These are phyloP conservation scores for Caenorhabditis imperialis DNA, from an alignment of 2,888 invertebrate genomes.

Conservation along the genomic window DNA sequence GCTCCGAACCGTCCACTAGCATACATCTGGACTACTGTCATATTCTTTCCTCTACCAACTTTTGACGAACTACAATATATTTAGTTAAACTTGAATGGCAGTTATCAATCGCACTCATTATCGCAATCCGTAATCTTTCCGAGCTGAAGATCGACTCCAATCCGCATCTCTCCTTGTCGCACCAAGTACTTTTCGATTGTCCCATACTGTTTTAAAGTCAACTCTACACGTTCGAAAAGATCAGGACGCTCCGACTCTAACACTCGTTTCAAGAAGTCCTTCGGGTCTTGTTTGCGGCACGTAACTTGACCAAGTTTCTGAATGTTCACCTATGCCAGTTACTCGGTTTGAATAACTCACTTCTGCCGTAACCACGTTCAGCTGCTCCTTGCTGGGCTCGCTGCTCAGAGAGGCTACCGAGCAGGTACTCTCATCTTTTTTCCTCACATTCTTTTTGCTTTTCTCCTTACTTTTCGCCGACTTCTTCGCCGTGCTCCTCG, in stretches of 20 bases:
- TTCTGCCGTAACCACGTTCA: slow-evolving; percentile 16
- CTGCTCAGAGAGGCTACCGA: neutral
- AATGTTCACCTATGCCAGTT: neutral
- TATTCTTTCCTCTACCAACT: slow-evolving; percentile 5
- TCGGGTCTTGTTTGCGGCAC: slow-evolving; percentile 14
- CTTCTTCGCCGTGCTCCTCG: neutral
- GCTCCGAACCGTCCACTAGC: slow-evolving; percentile 23
- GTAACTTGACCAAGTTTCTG: slow-evolving; percentile 19
- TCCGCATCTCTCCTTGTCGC: slow-evolving; percentile 16
- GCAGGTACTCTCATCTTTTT: neutral
- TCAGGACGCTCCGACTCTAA: slow-evolving; percentile 29
- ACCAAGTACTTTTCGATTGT: slow-evolving; percentile 8
- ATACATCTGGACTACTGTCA: slow-evolving; percentile 5
- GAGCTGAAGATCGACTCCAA: slow-evolving; percentile 7
- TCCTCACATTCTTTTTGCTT: neutral
- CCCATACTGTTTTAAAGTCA: neutral
- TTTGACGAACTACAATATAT: neutral
- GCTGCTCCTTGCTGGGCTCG: neutral
- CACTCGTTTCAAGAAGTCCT: neutral
- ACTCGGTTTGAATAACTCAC: slow-evolving; percentile 3
- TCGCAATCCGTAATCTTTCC: slow-evolving; percentile 14
- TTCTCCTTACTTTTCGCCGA: slow-evolving; percentile 1
- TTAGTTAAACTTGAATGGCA: too few relatives aligned
- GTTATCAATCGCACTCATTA: neutral
- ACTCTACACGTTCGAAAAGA: slow-evolving; percentile 1